Conservation (phyloP, 2,113 vertebrate species). For the Eurypyga helias region DNA sequence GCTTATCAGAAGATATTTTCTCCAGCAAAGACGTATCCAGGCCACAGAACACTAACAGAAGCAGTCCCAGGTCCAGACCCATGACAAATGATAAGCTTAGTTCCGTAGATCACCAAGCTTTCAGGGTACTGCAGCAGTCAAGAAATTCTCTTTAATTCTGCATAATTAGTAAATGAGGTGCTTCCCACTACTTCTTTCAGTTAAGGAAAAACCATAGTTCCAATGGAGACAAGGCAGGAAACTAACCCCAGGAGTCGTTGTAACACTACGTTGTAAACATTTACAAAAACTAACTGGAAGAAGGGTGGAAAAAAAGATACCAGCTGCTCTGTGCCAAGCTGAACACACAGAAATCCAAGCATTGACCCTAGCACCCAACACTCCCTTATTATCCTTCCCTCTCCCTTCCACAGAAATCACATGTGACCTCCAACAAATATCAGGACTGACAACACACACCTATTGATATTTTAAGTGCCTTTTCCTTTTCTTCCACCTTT, state of each 20-base stretch:
- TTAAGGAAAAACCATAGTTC: neutral
- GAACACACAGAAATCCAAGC: neutral
- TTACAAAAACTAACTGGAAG: neutral
- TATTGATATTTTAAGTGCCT: conserved; percentile 41
- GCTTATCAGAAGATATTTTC: neutral
- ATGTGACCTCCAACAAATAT: neutral
- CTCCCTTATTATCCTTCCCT: neutral
- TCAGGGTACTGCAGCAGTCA: neutral
- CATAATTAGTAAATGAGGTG: neutral
- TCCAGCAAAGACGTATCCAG: neutral
- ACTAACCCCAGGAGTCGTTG: neutral
- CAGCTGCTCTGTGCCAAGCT: neutral
- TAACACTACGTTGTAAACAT: neutral
- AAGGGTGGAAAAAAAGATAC: neutral
- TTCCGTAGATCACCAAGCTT: neutral
- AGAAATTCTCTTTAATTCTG: neutral
- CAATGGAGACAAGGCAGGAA: neutral
- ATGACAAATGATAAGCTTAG: neutral
- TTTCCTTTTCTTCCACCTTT: conserved; percentile 72
- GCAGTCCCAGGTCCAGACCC: neutral
- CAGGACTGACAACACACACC: neutral
- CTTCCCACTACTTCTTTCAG: neutral
- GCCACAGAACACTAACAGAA: neutral
- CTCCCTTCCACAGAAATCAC: neutral
- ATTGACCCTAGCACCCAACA: neutral